phyloP scores from a whole-genome alignment of 2,888 invertebrate species.

The Conomelus anceps region DNA sequence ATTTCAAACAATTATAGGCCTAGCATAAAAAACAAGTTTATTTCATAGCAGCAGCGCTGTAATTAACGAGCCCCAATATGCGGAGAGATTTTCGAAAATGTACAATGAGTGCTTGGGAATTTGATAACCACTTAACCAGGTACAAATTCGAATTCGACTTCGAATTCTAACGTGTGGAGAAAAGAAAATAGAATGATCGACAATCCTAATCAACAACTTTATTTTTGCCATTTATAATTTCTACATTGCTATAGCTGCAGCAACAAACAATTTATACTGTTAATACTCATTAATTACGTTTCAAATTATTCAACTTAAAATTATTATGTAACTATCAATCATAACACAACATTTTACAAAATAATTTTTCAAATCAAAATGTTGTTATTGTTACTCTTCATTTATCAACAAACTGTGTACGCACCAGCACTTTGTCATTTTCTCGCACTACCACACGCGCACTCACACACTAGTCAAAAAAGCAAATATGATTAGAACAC shows the following conservation, averaged over 20 bases:
- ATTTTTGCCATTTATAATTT: background rate
- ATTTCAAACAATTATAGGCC: too few relatives aligned
- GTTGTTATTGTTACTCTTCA: background rate
- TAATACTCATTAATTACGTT: background rate
- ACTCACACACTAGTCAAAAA: background rate
- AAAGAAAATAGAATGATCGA: background rate
- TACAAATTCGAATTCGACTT: too few relatives aligned
- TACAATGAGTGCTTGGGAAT: too few relatives aligned
- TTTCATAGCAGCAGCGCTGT: too few relatives aligned
- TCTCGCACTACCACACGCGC: background rate
- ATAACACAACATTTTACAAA: background rate
- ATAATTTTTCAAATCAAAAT: background rate
- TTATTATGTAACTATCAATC: background rate
- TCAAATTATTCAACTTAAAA: background rate
- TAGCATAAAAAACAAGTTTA: too few relatives aligned
- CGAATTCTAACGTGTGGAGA: background rate
- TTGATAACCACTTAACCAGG: too few relatives aligned
- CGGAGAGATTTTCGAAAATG: too few relatives aligned
- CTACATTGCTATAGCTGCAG: background rate
- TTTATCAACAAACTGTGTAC: background rate
- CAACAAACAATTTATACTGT: background rate
- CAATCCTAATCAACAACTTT: background rate
- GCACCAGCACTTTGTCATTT: background rate
- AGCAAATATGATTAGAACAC: background rate
- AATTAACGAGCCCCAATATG: too few relatives aligned